Percentiles rank a stretch among this genome's conserved stretches.
These are phyloP conservation scores for Hydrotaea diabolus DNA, from an alignment of 2,888 invertebrate species.

Conservation along the genomic window DNA sequence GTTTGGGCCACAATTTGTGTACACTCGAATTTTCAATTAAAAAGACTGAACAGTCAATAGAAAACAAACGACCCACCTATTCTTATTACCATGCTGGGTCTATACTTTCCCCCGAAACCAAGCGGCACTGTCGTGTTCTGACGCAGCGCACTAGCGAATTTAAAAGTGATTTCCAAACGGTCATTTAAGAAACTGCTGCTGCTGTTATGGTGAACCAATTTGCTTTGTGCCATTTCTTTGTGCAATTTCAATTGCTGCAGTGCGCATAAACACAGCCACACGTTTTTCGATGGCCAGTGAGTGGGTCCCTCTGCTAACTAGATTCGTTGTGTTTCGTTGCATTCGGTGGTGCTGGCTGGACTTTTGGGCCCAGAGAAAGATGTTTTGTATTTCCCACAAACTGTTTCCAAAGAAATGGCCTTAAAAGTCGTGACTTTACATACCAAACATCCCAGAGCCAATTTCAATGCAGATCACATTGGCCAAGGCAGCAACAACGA, in stretches of 20 bases:
- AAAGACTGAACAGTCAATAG: no score
- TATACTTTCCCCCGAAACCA: no score
- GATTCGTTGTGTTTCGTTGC: neutral
- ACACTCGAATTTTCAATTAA: no score
- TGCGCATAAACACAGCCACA: neutral
- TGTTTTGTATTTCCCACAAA: neutral
- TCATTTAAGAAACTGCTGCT: no score
- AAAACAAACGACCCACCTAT: no score
- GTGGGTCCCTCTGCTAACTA: neutral
- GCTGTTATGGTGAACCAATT: neutral
- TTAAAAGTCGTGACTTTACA: constrained; percentile 45
- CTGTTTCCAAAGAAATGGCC: constrained; percentile 32
- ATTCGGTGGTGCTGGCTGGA: neutral
- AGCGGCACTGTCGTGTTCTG: no score
- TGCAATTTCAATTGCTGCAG: neutral
- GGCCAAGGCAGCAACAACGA: neutral
- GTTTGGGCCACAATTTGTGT: no score
- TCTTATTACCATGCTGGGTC: no score
- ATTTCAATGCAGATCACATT: constrained; percentile 26
- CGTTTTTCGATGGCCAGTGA: neutral
- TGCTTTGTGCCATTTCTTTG: neutral
- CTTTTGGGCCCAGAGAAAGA: neutral
- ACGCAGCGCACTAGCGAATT: no score
- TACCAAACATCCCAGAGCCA: neutral
- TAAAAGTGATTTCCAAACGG: no score